Base-by-base conservation (phyloP, 2,113 vertebrate species). In the Oncorhynchus nerka region DNA sequence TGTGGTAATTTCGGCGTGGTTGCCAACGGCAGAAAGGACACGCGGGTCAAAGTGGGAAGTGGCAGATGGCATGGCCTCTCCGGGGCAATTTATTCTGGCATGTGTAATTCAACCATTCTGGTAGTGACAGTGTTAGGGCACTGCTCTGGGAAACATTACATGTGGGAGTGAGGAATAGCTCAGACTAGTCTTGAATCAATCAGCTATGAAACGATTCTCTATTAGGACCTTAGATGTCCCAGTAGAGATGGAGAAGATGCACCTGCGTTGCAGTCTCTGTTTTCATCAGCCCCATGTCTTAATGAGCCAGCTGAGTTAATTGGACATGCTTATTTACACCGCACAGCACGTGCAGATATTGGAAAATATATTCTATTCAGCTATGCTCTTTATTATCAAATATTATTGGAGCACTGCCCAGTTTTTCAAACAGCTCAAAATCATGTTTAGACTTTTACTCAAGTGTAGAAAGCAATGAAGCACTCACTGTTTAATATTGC, bases 61-160 rank as follows among this genome's bases (percentile, higher is more conserved):
- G 62, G 84, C 85, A 89, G 89, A 90, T 90, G 87, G 83, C 74
- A 48, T 71, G 68, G 79, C 68, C 69, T 66, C 75, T 81, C 84
- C 78, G 9, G 71, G 79, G 73, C 70, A 64, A 20, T 20, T 57
- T 68, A 75, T 69, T 81, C n/a, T 20, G 49, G 24, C 65, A 55
- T 75, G 74, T 76, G 20, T 51, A 39, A 59, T 65, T 19, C 26
- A 68, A 59, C 68, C 51, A 51, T 75, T 32, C 70, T 51, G 77
- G 71, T 68, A 59, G 70, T 68, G 55, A 81, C 81, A 6, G 55
- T 82, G 32, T 71, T 70, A 62, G 78, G 65, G 55, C 48, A 71
- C 39, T 71, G 48, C 48, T 51, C 24, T 16, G 8, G 16, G 3
- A 39, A 34, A 68, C 67, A 68, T 55, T 55, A 19, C 3, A 1